Percentiles rank a stretch among this genome's conserved stretches.
Evolutionary conservation across 2,888 invertebrate species (phyloP).

Genomic region (Theristus sp.): DNA sequence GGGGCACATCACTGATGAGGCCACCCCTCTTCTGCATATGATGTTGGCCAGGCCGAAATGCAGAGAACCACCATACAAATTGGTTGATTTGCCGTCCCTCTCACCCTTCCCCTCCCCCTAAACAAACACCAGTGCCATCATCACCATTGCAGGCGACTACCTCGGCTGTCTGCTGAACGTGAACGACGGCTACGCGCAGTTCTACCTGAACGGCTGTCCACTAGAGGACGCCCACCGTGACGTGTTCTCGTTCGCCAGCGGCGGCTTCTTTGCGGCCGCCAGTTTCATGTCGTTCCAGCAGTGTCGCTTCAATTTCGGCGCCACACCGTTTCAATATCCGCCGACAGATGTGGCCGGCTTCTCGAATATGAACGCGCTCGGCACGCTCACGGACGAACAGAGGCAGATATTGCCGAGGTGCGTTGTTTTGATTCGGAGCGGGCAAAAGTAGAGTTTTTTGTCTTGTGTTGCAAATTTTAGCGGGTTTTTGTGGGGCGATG

Average conservation of each 20-base stretch:
- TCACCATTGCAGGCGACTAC: slow-evolving; percentile 43
- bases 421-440: too few species aligned
- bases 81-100: too few species aligned
- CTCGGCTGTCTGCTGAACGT: slow-evolving; percentile 68
- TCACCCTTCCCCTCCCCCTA: too few species aligned
- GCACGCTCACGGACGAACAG: slow-evolving; percentile 52
- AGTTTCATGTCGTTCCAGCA: slow-evolving; percentile 94
- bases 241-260: slow-evolving; percentile 49
- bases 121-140: too few species aligned
- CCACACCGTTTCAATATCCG: slow-evolving; percentile 54
- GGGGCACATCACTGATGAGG: not conserved
- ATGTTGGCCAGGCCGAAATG: too few species aligned
- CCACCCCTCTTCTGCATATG: too few species aligned
- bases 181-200: slow-evolving; percentile 49
- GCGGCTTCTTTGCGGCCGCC: slow-evolving; percentile 70
- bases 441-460: too few species aligned
- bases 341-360: slow-evolving; percentile 39
- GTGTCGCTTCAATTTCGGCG: slow-evolving; percentile 76
- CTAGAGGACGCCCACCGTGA: slow-evolving; percentile 47
- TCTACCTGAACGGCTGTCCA: slow-evolving; percentile 58
- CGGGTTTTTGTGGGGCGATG: too few species aligned
- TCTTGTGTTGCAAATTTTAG: too few species aligned
- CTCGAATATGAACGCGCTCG: slow-evolving; percentile 42
- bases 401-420: slow-evolving; percentile 59
- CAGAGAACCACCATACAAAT: too few species aligned